A percentile compares a stretch with the other conserved stretches of the same genome.
phyloP scores from a whole-genome alignment of 2,797 vertebrate genomes.

The Balearica regulorum region DNA sequence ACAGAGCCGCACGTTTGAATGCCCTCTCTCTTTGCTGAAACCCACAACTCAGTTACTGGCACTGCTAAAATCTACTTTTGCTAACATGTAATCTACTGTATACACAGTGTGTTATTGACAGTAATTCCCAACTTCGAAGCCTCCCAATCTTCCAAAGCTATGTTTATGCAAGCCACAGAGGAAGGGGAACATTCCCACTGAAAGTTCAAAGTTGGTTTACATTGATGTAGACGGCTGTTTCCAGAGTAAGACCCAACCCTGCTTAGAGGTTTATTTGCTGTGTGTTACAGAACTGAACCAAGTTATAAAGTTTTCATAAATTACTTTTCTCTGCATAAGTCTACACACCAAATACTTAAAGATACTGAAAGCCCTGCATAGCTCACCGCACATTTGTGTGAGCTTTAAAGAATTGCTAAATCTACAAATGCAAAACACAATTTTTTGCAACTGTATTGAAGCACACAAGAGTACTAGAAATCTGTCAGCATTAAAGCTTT shows the following conservation, averaged over 20 bases:
- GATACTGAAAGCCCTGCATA: neutral
- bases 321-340: neutral
- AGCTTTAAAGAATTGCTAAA: neutral
- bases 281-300: neutral
- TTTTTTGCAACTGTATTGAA: neutral
- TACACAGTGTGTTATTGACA: neutral
- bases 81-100: slow-evolving; percentile 12
- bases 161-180: neutral
- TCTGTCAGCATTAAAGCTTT: neutral
- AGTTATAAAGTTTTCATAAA: neutral
- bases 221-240: neutral
- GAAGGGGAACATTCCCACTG: neutral
- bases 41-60: neutral
- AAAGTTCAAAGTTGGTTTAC: neutral
- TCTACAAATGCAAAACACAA: neutral
- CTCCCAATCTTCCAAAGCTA: neutral
- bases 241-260: neutral
- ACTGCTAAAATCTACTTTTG: neutral
- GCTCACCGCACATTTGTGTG: neutral
- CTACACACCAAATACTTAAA: neutral
- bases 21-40: neutral
- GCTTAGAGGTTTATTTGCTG: neutral
- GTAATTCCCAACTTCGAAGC: neutral
- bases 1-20: neutral
- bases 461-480: neutral